Base-by-base conservation (phyloP, 2,797 vertebrate genomes). In the Setipinna tenuifilis region DNA sequence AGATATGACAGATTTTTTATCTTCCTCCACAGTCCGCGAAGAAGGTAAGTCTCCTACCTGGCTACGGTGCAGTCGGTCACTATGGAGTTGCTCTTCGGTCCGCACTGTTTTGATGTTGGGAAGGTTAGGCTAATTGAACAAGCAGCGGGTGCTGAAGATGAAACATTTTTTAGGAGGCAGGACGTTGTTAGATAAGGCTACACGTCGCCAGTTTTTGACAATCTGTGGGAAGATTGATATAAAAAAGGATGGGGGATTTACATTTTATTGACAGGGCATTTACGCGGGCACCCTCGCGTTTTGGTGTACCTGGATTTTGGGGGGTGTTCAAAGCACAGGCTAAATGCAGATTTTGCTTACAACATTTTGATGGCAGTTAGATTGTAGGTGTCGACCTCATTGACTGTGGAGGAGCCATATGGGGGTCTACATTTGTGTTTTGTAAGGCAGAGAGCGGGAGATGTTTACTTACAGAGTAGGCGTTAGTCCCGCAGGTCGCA, bases 381-480 rank as follows among this genome's bases (percentile, higher is more conserved):
- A 48, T 12, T 58, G 57, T 14, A 41, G 16, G 23, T 31, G 10
- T 65, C 25, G 25, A 28, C 6, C 16, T 16, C 11, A 68, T 28
- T 35, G 17, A 75, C 31, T 6, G 6, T n/a, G 68, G 0, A 1
- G 31, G 6, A 35, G 17, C 35, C 68, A 6, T 28, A 16, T 41
- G 68, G 31, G 28, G 31, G 68, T 35, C 31, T 41, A 19, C 28
- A 21, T 41, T 17, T 7, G 61, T 75, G 31, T 41, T 2, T 75
- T 75, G 28, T 75, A 25, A 68, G 62, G 62, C 23, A 68, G 28
- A 75, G 68, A 19, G 4, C 10, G 46, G 10, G 7, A 75, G 16
- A 75, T 75, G 68, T 75, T 75, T 75, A 75, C 68, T 41, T 75
- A 16, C 23, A 28, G 12, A 71, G 65, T 71, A 35, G 68, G 9